phyloP scores from a whole-genome alignment of 2,113 vertebrate species.

The Delphinus delphis region DNA sequence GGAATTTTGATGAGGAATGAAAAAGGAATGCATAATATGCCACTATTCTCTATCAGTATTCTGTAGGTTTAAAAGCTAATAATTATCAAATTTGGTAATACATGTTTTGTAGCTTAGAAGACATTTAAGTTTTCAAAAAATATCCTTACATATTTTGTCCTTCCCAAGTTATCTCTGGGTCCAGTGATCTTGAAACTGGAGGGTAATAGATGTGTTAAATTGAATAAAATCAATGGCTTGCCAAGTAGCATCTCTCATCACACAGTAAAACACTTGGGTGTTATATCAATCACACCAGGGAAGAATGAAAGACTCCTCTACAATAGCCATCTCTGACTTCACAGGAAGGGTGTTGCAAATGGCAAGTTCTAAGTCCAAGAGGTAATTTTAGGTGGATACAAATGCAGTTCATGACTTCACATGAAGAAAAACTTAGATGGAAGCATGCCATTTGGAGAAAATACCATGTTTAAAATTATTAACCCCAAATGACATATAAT shows the following conservation, averaged over 20 bases:
- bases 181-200: neutral
- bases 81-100: neutral
- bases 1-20: neutral
- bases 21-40: neutral
- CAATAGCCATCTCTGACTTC: neutral
- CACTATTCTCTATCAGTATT: neutral
- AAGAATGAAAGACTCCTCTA: neutral
- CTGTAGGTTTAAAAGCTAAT: neutral
- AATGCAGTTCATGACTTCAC: neutral
- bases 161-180: neutral
- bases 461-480: neutral
- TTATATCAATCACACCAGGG: neutral
- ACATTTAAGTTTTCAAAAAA: neutral
- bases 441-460: neutral
- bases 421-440: neutral
- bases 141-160: neutral
- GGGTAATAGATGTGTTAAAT: neutral
- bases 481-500: neutral
- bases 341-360: neutral
- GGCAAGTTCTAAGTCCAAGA: neutral
- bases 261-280: neutral
- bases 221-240: neutral
- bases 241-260: neutral
- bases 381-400: neutral
- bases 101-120: neutral